These are phyloP conservation scores for Pristionchus japonicus DNA, from an alignment of 2,888 invertebrate species.

Conservation along the genomic window DNA sequence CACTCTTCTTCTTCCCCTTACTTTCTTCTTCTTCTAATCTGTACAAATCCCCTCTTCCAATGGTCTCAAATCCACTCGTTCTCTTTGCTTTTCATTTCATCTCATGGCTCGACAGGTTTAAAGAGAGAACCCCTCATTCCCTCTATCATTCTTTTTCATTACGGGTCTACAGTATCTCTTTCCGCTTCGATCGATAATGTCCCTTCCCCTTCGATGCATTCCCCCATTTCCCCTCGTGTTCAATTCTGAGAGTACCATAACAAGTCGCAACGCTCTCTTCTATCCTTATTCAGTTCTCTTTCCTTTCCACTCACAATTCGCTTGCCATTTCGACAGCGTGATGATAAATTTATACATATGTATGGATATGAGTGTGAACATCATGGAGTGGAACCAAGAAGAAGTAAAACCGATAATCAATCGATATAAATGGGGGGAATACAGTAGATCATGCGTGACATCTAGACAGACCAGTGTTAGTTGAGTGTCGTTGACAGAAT, in stretches of 20 bases:
- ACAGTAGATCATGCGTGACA: slow-evolving; percentile 32
- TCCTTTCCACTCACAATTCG: neutral
- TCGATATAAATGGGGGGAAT: neutral
- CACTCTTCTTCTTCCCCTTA: slow-evolving; percentile 11
- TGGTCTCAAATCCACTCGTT: neutral
- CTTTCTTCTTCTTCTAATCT: slow-evolving; percentile 25
- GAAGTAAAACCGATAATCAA: slow-evolving; percentile 11
- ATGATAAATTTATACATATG: slow-evolving; percentile 36
- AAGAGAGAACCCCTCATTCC: neutral
- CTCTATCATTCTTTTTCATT: neutral
- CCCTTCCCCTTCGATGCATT: neutral
- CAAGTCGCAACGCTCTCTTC: neutral
- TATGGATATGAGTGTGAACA: no score
- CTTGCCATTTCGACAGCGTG: neutral
- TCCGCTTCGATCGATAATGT: neutral
- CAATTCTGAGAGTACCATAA: slow-evolving; percentile 11
- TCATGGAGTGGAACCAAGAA: neutral
- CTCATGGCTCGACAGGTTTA: neutral
- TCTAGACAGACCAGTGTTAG: slow-evolving; percentile 1
- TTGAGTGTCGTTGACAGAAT: slow-evolving; percentile 38
- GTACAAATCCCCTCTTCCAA: neutral
- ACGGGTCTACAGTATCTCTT: slow-evolving; percentile 34
- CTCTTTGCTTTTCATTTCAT: neutral
- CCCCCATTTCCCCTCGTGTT: neutral
- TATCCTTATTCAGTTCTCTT: slow-evolving; percentile 10